Evolutionary conservation across 2,888 invertebrate species (phyloP).

Genomic region (Anthophora plumipes): DNA sequence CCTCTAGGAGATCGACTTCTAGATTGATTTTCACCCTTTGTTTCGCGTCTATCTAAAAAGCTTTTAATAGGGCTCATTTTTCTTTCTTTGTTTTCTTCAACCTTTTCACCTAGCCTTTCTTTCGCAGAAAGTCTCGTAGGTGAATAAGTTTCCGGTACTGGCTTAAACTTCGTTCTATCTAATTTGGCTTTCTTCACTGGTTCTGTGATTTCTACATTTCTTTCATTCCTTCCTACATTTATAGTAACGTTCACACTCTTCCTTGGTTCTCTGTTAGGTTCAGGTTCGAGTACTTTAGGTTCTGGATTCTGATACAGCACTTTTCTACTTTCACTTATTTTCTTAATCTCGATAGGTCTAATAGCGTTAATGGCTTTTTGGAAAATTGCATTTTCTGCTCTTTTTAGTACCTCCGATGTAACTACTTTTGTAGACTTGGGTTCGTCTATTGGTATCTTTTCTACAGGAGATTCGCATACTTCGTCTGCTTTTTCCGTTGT

Average conservation of each 20-base stretch:
- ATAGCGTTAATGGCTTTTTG: constrained; percentile 94
- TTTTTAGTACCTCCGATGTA: constrained; percentile 94
- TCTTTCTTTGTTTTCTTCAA: constrained; percentile 86
- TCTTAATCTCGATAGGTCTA: constrained; percentile 91
- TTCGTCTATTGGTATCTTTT: constrained; percentile 75
- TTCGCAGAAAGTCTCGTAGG: constrained; percentile 90
- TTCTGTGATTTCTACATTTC: constrained; percentile 82
- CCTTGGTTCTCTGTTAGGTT: constrained; percentile 73
- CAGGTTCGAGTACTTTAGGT: constrained; percentile 77
- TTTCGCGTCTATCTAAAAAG: constrained; percentile 86
- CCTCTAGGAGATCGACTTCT: constrained; percentile 86
- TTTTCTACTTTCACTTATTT: constrained; percentile 89
- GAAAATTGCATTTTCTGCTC: constrained; percentile 96
- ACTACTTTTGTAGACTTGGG: constrained; percentile 87
- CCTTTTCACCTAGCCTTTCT: constrained; percentile 92
- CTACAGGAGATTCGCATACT: constrained; percentile 85
- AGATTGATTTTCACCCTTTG: constrained; percentile 80
- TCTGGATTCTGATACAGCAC: constrained; percentile 87
- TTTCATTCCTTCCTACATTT: constrained; percentile 81
- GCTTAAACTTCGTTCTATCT: constrained; percentile 80
- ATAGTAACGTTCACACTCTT: constrained; percentile 83
- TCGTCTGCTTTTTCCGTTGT: constrained; percentile 80
- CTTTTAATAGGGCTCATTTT: constrained; percentile 85
- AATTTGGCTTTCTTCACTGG: constrained; percentile 79
- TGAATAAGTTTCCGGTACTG: constrained; percentile 82